Conservation (phyloP, 2,113 vertebrate genomes). For the Melanotaenia duboulayi region DNA sequence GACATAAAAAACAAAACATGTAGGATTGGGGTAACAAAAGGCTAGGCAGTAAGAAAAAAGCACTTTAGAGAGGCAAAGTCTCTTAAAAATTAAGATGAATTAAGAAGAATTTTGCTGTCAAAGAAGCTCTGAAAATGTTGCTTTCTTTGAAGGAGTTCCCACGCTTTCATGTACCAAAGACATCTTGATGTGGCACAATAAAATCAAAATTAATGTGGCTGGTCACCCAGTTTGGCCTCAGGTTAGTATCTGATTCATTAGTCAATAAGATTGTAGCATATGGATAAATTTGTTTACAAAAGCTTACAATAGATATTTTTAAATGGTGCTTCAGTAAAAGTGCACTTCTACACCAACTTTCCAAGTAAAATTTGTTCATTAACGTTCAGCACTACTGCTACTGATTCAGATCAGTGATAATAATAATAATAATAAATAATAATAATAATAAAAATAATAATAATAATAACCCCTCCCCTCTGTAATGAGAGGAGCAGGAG, state of each 20-base stretch:
- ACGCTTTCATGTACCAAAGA: not conserved
- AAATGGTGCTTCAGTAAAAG: not conserved
- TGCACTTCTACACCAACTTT: not conserved
- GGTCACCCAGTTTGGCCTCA: not conserved
- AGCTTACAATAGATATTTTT: not conserved
- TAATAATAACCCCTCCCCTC: too few species aligned
- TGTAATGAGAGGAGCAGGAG: too few species aligned
- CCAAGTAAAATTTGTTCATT: not conserved
- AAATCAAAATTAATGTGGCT: not conserved
- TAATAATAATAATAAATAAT: too few species aligned
- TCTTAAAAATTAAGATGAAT: too few species aligned
- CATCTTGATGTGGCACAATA: not conserved
- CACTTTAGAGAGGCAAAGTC: too few species aligned
- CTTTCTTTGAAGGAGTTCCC: not conserved
- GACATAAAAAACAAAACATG: too few species aligned
- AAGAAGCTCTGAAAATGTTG: not conserved
- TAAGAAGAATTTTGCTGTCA: too few species aligned
- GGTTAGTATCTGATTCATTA: constrained; percentile 15
- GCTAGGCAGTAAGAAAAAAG: too few species aligned
- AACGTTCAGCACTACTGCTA: not conserved
- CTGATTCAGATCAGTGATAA: too few species aligned
- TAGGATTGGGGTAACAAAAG: too few species aligned
- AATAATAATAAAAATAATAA: too few species aligned
- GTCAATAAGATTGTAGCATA: not conserved
- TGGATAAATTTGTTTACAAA: not conserved